Base-by-base conservation (phyloP, 2,797 vertebrate genomes). In the Sebastes matsubarae region DNA sequence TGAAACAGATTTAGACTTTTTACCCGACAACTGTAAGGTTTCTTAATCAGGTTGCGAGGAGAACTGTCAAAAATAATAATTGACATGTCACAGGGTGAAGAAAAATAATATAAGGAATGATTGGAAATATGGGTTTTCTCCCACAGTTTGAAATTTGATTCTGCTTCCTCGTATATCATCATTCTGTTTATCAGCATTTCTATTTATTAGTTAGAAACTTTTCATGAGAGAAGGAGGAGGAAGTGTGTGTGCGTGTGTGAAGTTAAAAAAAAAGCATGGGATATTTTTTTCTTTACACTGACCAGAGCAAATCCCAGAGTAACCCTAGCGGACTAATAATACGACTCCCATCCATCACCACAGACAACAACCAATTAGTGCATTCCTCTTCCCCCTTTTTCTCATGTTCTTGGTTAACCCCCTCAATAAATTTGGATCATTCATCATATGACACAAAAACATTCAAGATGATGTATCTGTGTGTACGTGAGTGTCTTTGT, bases 341-440 rank as follows among this genome's bases (percentile, higher is more conserved):
- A 90, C 80, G 80, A 72, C 83, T 86, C 79, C 82, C 91, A 95
- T 96, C 94, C 93, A 95, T 95, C 94, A 95, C 85, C 69, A 82
- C 24, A 89, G 94, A 95, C 94, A 95, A 94, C 94, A 91, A 91
- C 91, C 89, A 96, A 95, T 95, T 94, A 95, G 90, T 83, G 84
- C 90, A 92, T 95, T 94, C 93, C 92, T 90, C 73, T 72, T 83
- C 77, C 86, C 80, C 82, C 68, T 80, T 77, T 86, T 92, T 89
- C 81, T 87, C 88, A 88, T 94, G 90, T 91, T 93, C 89, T 88
- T 83, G 91, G 87, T 86, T 87, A 90, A 88, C 83, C 85, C 85
- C 70, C 90, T 79, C 42, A 72, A 60, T 77, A 63, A 90, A 76
- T 77, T 78, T 81, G 82, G 58, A 78, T 84, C 83, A 61, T 92